Conservation (phyloP, 2,113 vertebrate genomes). For the Mormyrus iriodes region DNA sequence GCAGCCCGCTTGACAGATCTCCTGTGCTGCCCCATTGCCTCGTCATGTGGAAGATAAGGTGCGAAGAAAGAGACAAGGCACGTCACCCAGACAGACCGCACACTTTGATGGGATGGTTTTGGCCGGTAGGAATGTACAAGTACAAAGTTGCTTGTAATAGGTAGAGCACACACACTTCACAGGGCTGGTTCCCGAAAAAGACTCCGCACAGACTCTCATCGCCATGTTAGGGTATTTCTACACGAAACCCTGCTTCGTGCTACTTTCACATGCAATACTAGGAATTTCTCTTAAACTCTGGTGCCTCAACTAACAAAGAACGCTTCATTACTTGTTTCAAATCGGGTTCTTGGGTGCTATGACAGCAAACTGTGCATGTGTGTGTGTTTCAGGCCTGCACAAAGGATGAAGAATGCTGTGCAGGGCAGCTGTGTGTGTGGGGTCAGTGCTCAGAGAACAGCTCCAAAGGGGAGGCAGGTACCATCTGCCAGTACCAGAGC, state of each 20-base stretch:
- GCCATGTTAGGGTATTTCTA: background rate
- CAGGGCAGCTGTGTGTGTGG: constrained; percentile 79
- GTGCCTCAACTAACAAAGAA: background rate
- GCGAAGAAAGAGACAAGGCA: background rate
- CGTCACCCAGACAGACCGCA: background rate
- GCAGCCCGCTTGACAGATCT: background rate
- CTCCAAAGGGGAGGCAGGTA: constrained; percentile 73
- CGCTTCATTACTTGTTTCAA: background rate
- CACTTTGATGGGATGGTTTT: constrained; percentile 5
- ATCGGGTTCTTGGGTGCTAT: background rate
- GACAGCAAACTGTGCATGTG: background rate
- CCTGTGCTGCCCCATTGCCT: background rate
- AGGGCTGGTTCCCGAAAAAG: background rate
- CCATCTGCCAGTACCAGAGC: constrained; percentile 77
- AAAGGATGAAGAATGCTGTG: constrained; percentile 79
- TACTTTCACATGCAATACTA: background rate
- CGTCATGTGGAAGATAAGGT: background rate
- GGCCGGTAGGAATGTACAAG: constrained; percentile 17
- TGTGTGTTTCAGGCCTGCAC: constrained; percentile 64
- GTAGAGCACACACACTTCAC: background rate
- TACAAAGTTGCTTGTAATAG: background rate
- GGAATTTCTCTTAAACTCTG: background rate
- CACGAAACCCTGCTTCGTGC: background rate
- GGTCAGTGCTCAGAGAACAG: constrained; percentile 68
- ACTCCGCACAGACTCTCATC: no score